Conservation (phyloP, 2,797 vertebrate species). For the Phaenicophaeus curvirostris region DNA sequence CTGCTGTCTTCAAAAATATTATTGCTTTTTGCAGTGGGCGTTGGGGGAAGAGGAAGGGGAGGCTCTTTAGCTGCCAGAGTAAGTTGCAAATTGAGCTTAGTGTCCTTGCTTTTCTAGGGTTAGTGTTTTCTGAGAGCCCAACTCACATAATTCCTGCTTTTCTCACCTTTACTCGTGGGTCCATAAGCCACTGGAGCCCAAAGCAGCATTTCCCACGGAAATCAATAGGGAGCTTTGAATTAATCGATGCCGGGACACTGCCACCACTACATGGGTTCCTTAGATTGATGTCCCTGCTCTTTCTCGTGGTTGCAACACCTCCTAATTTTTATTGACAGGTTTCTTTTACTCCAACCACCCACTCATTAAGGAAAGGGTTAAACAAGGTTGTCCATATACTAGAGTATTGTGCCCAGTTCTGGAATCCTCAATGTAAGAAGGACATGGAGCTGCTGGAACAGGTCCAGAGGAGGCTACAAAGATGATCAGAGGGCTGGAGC, state of each 20-base stretch:
- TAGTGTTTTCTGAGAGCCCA: background rate
- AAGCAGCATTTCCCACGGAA: background rate
- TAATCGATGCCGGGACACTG: background rate
- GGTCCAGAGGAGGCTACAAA: too few relatives aligned
- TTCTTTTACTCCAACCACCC: background rate
- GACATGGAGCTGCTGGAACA: too few relatives aligned
- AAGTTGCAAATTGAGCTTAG: background rate
- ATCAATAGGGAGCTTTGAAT: background rate
- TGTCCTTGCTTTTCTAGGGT: background rate
- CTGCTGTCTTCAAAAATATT: background rate
- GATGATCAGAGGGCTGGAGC: too few relatives aligned
- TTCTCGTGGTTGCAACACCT: background rate
- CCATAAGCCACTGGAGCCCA: background rate
- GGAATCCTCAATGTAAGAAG: too few relatives aligned
- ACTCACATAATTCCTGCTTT: rapidly evolving
- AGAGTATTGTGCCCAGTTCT: too few relatives aligned
- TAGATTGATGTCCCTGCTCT: background rate
- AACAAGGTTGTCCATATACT: background rate
- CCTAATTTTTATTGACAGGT: background rate
- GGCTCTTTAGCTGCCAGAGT: background rate
- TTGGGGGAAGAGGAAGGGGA: background rate
- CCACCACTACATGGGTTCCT: rapidly evolving
- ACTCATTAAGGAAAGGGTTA: background rate
- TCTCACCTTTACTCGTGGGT: background rate
- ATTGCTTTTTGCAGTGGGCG: background rate